Percentiles rank a stretch among this genome's conserved stretches.
These are phyloP conservation scores for Esox niger DNA, from an alignment of 2,113 vertebrate species.

Conservation along the genomic window DNA sequence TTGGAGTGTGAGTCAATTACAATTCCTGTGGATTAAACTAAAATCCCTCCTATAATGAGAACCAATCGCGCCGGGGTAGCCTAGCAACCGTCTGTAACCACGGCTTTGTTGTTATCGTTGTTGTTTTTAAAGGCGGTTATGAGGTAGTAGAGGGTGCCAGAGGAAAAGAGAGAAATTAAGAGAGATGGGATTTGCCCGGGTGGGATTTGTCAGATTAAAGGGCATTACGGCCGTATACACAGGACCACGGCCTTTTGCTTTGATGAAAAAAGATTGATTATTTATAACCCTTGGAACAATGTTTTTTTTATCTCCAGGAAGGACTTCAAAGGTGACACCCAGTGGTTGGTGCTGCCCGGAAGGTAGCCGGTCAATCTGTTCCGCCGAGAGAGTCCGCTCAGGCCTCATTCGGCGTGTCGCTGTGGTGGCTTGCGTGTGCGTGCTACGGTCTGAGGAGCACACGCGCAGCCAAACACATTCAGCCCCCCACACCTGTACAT, in stretches of 20 bases:
- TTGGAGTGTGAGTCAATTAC: conserved; percentile 64
- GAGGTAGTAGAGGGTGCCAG: neutral
- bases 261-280: conserved; percentile 70
- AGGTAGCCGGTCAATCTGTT: conserved; percentile 54
- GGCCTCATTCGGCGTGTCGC: conserved; percentile 24
- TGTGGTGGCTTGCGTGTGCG: conserved; percentile 15
- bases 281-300: conserved; percentile 54
- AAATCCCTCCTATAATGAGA: conserved; percentile 67
- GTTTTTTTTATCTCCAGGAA: conserved; percentile 57
- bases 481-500: neutral
- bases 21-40: conserved; percentile 59
- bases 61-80: conserved; percentile 65
- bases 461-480: conserved; percentile 32
- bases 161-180: conserved; percentile 1
- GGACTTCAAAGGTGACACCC: conserved; percentile 57
- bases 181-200: conserved; percentile 45
- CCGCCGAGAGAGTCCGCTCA: conserved; percentile 44
- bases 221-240: conserved; percentile 73
- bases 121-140: conserved; percentile 33
- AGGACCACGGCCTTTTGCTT: conserved; percentile 73
- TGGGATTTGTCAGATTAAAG: conserved; percentile 71
- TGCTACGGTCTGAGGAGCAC: neutral
- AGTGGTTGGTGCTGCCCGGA: conserved; percentile 44
- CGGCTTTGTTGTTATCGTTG: conserved; percentile 48
- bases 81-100: conserved; percentile 65